Percentiles rank a stretch among this genome's conserved stretches.
phyloP scores from a whole-genome alignment of 2,113 vertebrate genomes.

The Picathartes gymnocephalus region DNA sequence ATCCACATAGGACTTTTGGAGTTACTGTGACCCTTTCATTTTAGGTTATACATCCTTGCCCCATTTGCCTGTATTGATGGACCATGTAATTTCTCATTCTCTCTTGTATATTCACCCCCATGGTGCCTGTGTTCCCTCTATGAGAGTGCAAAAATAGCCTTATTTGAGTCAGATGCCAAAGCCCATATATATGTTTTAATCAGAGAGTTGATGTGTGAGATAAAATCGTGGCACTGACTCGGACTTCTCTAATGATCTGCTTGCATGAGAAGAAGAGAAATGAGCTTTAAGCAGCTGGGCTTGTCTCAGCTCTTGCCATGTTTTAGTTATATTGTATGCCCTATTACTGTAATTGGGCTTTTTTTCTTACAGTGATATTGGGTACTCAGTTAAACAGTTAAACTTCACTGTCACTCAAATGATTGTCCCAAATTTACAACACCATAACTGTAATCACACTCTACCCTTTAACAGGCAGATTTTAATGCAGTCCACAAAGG shows the following conservation, averaged over 20 bases:
- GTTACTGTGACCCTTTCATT: constrained; percentile 47
- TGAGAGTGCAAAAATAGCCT: neutral
- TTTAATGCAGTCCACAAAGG: neutral
- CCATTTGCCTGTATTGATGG: neutral
- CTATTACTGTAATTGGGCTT: neutral
- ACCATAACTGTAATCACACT: neutral
- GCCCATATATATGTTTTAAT: neutral
- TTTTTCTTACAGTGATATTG: neutral
- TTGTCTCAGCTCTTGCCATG: neutral
- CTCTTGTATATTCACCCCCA: neutral
- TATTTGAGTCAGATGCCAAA: neutral
- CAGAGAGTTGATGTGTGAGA: neutral
- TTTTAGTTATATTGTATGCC: neutral
- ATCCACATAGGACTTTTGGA: neutral
- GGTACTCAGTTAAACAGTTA: neutral
- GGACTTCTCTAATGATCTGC: neutral
- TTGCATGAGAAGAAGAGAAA: neutral
- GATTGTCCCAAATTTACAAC: constrained; percentile 4
- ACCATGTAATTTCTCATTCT: constrained; percentile 5
- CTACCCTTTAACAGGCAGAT: neutral
- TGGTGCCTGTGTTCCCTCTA: neutral
- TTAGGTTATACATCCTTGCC: constrained; percentile 4
- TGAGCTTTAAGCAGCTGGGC: neutral
- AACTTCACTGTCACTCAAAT: neutral
- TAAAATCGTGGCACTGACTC: neutral